A percentile compares a stretch with the other conserved stretches of the same genome.
phyloP scores from a whole-genome alignment of 2,797 vertebrate genomes.

The Sphenodon punctatus region DNA sequence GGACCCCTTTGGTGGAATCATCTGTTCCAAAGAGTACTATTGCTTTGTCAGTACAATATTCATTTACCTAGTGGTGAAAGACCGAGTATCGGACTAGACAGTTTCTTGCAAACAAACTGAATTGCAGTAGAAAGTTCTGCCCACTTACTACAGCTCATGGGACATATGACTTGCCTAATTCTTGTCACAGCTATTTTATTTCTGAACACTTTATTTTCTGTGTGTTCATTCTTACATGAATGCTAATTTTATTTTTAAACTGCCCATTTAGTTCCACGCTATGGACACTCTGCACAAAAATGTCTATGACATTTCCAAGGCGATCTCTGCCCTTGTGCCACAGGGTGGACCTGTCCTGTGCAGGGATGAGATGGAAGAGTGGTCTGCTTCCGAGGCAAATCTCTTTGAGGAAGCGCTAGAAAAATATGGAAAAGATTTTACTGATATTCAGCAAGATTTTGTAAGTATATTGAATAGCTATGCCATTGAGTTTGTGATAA shows the following conservation, averaged over 20 bases:
- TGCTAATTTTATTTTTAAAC: conserved; percentile 13
- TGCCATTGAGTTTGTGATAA: no score
- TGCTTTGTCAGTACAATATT: background rate
- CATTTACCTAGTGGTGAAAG: rapidly evolving
- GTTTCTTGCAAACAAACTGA: background rate
- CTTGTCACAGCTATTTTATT: background rate
- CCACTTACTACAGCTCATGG: background rate
- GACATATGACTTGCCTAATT: background rate
- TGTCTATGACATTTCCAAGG: conserved; percentile 92
- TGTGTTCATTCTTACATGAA: background rate
- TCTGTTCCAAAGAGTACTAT: rapidly evolving
- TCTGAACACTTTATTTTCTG: rapidly evolving
- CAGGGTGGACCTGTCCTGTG: conserved; percentile 96
- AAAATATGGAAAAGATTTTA: conserved; percentile 98
- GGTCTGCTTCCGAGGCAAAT: conserved; percentile 96
- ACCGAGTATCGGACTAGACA: background rate
- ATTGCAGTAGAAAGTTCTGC: no score
- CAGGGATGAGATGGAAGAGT: conserved; percentile 98
- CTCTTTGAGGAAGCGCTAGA: conserved; percentile 96
- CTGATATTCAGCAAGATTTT: conserved; percentile 97
- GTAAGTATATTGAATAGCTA: conserved; percentile 80
- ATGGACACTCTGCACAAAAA: conserved; percentile 97
- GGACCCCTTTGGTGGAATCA: background rate
- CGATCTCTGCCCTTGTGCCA: conserved; percentile 93
- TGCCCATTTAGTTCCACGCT: conserved; percentile 86